Evolutionary conservation across 2,113 vertebrate species (phyloP).

Genomic region (human): DNA sequence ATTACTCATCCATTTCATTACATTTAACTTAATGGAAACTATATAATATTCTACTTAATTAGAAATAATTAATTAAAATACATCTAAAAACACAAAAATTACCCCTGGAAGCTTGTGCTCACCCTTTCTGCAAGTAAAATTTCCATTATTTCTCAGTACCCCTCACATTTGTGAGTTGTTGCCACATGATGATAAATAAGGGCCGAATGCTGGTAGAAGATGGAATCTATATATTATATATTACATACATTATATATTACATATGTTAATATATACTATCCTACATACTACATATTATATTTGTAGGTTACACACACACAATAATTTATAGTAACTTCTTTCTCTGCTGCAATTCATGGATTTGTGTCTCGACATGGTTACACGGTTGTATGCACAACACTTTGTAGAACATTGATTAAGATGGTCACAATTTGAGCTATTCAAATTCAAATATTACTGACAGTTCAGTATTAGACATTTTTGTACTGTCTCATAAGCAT

Average conservation of each 20-base stretch:
- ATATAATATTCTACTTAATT: not conserved
- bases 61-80: not conserved
- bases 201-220: not conserved
- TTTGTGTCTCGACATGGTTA: not conserved
- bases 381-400: fast-evolving
- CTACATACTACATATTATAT: no score
- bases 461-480: not conserved
- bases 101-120: fast-evolving
- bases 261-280: no score
- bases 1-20: not conserved
- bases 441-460: not conserved
- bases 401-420: not conserved
- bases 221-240: not conserved
- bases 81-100: not conserved
- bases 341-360: not conserved
- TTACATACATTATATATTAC: not conserved
- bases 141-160: not conserved
- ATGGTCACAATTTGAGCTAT: not conserved
- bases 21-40: not conserved
- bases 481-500: not conserved
- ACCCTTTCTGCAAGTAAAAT: not conserved
- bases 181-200: not conserved
- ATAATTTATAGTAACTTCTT: not conserved
- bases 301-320: not conserved
- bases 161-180: not conserved